A percentile compares a stretch with the other conserved stretches of the same genome.
Conservation (phyloP, 2,113 vertebrate species). For the Hemiscyllium ocellatum region DNA sequence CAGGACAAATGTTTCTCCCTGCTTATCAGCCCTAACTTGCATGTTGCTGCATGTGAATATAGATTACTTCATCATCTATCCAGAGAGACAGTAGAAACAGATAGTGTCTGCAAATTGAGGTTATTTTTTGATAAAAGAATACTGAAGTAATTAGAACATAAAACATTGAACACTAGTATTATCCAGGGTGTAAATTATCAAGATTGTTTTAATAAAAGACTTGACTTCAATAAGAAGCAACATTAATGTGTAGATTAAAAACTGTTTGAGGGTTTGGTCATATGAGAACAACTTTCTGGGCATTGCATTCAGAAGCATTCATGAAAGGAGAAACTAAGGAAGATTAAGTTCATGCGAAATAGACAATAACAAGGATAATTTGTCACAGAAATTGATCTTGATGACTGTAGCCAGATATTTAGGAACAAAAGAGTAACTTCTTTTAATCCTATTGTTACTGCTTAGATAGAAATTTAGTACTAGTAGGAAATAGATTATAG, state of each 20-base stretch:
- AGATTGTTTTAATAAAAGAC: not conserved
- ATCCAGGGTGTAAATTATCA: not conserved
- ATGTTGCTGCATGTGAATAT: too few species aligned
- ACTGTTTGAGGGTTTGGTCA: not conserved
- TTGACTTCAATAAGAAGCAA: not conserved
- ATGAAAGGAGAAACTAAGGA: not conserved
- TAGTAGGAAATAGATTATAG: not conserved
- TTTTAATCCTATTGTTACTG: not conserved
- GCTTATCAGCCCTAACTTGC: too few species aligned
- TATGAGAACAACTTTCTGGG: not conserved
- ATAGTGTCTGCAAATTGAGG: too few species aligned
- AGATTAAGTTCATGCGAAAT: not conserved
- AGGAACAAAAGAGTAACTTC: not conserved
- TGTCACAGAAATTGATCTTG: not conserved
- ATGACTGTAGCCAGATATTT: not conserved
- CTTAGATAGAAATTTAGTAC: not conserved
- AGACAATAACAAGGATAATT: not conserved
- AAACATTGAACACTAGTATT: not conserved
- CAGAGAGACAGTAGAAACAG: too few species aligned
- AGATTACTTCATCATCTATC: too few species aligned
- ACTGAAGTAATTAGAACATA: not conserved
- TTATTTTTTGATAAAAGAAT: not conserved
- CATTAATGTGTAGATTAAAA: not conserved
- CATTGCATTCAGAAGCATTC: not conserved
- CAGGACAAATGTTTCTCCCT: too few species aligned